phyloP scores from a whole-genome alignment of 2,797 vertebrate species.

The Myripristis jacobus region DNA sequence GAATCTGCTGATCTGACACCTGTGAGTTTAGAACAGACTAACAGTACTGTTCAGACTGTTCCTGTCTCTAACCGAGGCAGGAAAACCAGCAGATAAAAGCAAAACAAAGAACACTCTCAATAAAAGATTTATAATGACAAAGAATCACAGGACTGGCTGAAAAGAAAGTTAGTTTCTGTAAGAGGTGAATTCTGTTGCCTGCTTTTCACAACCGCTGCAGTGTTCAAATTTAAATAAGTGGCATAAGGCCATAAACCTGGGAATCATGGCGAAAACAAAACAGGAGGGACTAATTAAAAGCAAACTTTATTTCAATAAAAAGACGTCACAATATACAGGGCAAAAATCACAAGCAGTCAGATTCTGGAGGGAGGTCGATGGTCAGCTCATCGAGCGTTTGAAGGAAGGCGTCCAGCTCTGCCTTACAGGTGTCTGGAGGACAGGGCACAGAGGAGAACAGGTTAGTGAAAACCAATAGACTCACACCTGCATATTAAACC shows the following conservation, averaged over 20 bases:
- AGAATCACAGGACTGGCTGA: no score
- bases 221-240: no score
- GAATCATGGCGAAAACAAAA: background rate
- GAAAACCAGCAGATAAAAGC: no score
- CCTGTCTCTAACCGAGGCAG: no score
- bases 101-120: no score
- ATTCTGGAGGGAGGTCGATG: conserved; percentile 72
- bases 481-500: background rate
- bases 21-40: no score
- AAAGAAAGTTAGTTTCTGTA: no score
- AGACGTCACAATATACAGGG: background rate
- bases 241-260: background rate
- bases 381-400: conserved; percentile 74
- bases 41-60: no score
- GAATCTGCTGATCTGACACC: no score
- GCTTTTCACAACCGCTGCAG: no score
- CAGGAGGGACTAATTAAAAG: background rate
- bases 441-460: background rate
- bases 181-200: no score
- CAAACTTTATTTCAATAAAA: conserved; percentile 58
- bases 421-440: conserved; percentile 38
- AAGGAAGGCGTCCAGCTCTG: conserved; percentile 70
- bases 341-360: conserved; percentile 21
- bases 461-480: conserved; percentile 22
- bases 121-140: no score